Evolutionary conservation across 1,140 invertebrate genomes (phyloP).

Genomic region (Pogonomyrmex barbatus): DNA sequence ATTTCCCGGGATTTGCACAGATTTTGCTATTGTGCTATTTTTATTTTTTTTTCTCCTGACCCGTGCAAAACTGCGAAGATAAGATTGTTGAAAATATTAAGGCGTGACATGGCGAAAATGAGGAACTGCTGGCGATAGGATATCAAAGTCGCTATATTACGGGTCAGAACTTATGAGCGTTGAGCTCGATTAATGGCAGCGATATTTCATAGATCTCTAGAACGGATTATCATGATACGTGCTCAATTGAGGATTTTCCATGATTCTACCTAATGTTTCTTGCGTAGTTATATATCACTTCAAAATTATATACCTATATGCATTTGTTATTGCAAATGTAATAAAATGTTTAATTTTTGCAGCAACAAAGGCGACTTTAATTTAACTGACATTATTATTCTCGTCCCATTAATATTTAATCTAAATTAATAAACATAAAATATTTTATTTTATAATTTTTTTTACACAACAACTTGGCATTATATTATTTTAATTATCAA

Average conservation of each 20-base stretch:
- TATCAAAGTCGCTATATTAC: slow-evolving; percentile 1
- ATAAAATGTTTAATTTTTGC: not conserved
- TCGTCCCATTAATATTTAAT: not conserved
- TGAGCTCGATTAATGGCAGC: not conserved
- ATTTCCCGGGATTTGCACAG: slow-evolving; percentile 37
- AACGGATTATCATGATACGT: slow-evolving; percentile 4
- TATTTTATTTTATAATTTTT: not conserved
- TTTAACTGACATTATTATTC: not conserved
- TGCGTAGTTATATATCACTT: not conserved
- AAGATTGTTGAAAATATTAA: not conserved
- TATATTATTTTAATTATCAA: not conserved
- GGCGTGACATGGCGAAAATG: not conserved
- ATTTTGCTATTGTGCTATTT: not conserved
- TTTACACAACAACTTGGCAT: not conserved
- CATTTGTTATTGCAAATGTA: not conserved
- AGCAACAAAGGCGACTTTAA: not conserved
- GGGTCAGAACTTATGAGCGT: not conserved
- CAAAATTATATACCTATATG: not conserved
- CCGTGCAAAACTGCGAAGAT: not conserved
- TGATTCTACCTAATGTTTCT: slow-evolving; percentile 6
- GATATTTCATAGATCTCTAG: not conserved
- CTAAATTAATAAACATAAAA: not conserved
- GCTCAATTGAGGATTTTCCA: not conserved
- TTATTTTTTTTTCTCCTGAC: not conserved
- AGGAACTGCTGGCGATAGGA: not conserved